Evolutionary conservation across 2,888 invertebrate species (phyloP), one percentile per base, ranked within the genome.

Genomic region (Gastracanthus pulcherrimus): DNA sequence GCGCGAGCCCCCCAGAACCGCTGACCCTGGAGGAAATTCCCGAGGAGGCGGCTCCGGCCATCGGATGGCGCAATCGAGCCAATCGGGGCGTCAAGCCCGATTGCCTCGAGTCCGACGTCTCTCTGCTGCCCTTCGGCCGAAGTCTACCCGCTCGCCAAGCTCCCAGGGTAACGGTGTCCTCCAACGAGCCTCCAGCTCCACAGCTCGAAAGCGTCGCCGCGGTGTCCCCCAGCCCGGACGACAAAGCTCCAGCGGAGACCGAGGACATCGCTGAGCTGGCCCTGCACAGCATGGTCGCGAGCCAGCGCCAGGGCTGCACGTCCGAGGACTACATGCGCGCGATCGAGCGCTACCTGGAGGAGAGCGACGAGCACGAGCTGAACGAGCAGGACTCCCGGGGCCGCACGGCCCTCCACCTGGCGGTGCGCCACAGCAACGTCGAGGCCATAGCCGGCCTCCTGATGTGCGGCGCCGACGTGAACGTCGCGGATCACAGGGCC

Each of bases 401-500:
- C 5, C 60, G 79, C 11, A 82, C 82, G 1, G 82, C 82, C 13
- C 45, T 82, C 1, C 82, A 82, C 34, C 66, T 82, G 5, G 75
- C 82, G 6, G 82, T 82, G 2, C 23, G 58, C 16, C 36, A 66
- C 29, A 51, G 75, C 29, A 82, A 82, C 38, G 71, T 82, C 19
- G 75, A 79, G n/a, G 82, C 70, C 3, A 75, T 82, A 2, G 82
- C 75, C 0, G 82, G 64, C n/a, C 76, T 82, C 0, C 51, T 79
- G 6, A 79, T 79, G 79, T 71, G 66, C 60, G 79, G 79, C 16
- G 75, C 76, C 2, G 82, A 82, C n/a, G 76, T 82, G 0, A 79
- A 82, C 16, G 76, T 79, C 3, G 69, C 62, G 5, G 82, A 82
- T 11, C 9, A 13, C 2, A 4, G 3, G 1, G 71, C 31, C 51